Base-by-base conservation (phyloP, 2,113 vertebrate species). In the Formicarius rufipectus region DNA sequence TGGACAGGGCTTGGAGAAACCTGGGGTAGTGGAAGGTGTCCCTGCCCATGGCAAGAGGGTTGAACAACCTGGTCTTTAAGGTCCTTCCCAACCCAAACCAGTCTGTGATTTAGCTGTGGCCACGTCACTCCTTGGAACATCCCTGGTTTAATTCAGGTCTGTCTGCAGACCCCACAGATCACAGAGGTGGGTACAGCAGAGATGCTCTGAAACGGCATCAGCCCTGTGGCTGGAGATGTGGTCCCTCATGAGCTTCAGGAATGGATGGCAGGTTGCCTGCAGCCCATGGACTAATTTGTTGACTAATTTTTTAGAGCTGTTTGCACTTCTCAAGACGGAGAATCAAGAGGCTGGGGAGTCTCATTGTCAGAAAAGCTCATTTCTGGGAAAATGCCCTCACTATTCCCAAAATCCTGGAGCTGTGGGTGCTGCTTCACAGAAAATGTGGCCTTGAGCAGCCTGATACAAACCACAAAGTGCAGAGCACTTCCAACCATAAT, bases 51-150 rank as follows among this genome's bases (percentile, higher is more conserved):
- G 40, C n/a, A 47, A 13, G n/a, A 6, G 21, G 30, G 16, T 80
- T 25, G 17, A 2, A 64, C 3, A 4, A 7, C 11, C 0, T 42
- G 14, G 1, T 0, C 3, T 82, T 47, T 40, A 21, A 40, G 3
- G 8, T 18, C 19, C 19, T 4, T 39, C 60, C 24, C 24, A 68
- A 25, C 39, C 39, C 53, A 75, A 47, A 64, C 12, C 62, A 42
- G 67, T 4, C 14, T 53, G 3, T 12, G 5, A 39, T 2, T 64
- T 60, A 71, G 7, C 47, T 74, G 25, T 50, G 45, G 58, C 33
- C 56, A 71, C 27, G 31, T 4, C 3, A 0, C 5, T 73, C 40
- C 72, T 37, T 84, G 33, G 24, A 37, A 27, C 16, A 64, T 24
- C 30, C 74, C 47, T 31, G 7, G 8, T n/a, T 74, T 45, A 30